Base-by-base conservation (phyloP, 2,113 vertebrate genomes). In the Stigmatopora argus region DNA sequence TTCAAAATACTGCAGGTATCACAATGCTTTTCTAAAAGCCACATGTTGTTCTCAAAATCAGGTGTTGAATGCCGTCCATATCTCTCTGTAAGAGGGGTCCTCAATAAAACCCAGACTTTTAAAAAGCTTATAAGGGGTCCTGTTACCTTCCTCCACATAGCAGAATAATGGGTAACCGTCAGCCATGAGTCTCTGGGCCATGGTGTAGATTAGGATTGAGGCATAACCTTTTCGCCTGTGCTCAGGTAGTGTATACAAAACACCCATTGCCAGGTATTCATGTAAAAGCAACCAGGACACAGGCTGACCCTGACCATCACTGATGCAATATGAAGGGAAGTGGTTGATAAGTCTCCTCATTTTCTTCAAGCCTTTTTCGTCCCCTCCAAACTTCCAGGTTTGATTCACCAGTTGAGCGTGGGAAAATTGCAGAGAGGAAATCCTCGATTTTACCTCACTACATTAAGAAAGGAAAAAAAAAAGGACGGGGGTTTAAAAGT, bases 381-480 rank as follows among this genome's bases (percentile, higher is more conserved):
- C 12, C 26, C 62, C 62, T 52, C 62, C 62, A 64, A 64, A 64
- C 48, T 64, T 64, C 62, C 62, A 64, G 48, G 62, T 64, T 35
- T 51, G 47, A 64, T 64, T 64, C 48, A 64, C 48, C 46, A 64
- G 68, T 18, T 57, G 78, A 11, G 70, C 46, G 3, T 86, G 82
- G 18, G 81, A 85, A 17, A 63, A 44, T 0, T 71, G 14, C 0
- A 89, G 82, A 47, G 82, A 72, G 0, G 79, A 77, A 57, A 88
- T 77, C 82, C 77, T 84, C 1, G 75, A 70, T 58, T 84, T 66
- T 31, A 13, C 19, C 3, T 21, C 41, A 61, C 62, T 51, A 34
- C 19, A 19, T 34, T 51, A 48, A n/a, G 1, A 52, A 12, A 21
- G 2, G 2, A 55, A 15, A 15, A 2, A 15, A 56, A 31, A 13